phyloP scores from a whole-genome alignment of 2,113 vertebrate genomes.

The Carassius carassius region DNA sequence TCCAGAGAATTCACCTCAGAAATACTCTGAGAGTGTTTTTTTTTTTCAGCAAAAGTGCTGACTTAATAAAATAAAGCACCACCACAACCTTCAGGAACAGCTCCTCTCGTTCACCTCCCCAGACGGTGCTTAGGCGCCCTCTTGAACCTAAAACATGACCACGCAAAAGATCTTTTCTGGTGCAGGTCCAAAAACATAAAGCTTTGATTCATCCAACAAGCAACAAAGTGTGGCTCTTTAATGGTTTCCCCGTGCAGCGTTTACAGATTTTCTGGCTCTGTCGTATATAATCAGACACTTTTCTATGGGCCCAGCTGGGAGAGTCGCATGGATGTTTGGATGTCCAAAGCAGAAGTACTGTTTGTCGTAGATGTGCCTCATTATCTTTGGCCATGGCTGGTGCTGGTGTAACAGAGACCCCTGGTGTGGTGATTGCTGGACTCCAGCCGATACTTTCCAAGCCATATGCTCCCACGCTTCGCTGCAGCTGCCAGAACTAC shows the following conservation, averaged over 20 bases:
- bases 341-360: constrained; percentile 46
- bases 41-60: constrained; percentile 2
- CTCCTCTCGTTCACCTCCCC: neutral
- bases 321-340: constrained; percentile 20
- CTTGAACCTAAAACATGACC: constrained; percentile 4
- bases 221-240: neutral
- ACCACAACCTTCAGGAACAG: neutral
- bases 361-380: constrained; percentile 55
- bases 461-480: constrained; percentile 55
- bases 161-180: neutral
- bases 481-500: constrained; percentile 50
- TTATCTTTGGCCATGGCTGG: constrained; percentile 48
- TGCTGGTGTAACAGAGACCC: constrained; percentile 56
- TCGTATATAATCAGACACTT: constrained; percentile 16
- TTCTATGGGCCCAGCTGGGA: constrained; percentile 26
- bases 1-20: neutral
- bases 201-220: constrained; percentile 4
- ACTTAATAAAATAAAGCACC: neutral
- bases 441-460: constrained; percentile 46
- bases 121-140: neutral
- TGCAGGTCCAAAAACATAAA: neutral
- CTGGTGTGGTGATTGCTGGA: constrained; percentile 60
- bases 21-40: neutral
- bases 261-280: constrained; percentile 3
- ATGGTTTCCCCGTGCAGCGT: neutral